Percentiles rank a stretch among this genome's conserved stretches.
Conservation (phyloP, 2,797 vertebrate species). For the Chiroxiphia lanceolata region DNA sequence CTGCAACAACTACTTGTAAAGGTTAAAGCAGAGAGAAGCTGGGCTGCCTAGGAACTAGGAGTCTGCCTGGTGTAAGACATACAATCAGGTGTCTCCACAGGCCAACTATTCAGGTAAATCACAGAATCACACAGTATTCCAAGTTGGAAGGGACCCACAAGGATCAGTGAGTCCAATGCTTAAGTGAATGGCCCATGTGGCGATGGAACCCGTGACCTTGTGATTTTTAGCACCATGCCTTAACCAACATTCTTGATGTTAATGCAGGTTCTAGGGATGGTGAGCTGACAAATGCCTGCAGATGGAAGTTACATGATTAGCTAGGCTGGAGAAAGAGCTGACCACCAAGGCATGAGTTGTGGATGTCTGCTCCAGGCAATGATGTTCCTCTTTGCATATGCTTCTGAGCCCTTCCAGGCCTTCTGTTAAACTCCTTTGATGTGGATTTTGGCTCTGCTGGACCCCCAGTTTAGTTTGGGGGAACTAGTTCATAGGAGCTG, state of each 20-base stretch:
- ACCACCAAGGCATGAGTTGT: fast-evolving
- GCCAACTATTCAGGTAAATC: not conserved
- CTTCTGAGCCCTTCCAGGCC: not conserved
- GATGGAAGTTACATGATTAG: not conserved
- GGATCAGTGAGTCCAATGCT: not conserved
- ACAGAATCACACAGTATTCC: not conserved
- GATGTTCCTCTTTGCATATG: not conserved
- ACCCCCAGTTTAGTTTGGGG: not conserved
- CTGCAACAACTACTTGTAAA: not conserved
- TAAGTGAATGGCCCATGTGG: not conserved
- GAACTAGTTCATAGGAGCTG: not conserved
- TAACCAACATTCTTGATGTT: not conserved
- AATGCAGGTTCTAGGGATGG: not conserved
- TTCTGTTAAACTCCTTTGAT: not conserved
- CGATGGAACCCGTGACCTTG: not conserved
- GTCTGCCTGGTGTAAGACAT: not conserved
- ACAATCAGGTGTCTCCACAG: not conserved
- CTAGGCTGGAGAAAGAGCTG: not conserved
- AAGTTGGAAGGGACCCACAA: not conserved
- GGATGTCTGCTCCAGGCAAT: fast-evolving
- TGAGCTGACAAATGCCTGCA: not conserved
- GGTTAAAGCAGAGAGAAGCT: not conserved
- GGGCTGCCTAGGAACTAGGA: not conserved
- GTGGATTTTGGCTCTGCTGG: not conserved
- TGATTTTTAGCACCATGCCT: not conserved